These are phyloP conservation scores for Charaxes varanes DNA, from an alignment of 1,140 invertebrate genomes.

Conservation along the genomic window DNA sequence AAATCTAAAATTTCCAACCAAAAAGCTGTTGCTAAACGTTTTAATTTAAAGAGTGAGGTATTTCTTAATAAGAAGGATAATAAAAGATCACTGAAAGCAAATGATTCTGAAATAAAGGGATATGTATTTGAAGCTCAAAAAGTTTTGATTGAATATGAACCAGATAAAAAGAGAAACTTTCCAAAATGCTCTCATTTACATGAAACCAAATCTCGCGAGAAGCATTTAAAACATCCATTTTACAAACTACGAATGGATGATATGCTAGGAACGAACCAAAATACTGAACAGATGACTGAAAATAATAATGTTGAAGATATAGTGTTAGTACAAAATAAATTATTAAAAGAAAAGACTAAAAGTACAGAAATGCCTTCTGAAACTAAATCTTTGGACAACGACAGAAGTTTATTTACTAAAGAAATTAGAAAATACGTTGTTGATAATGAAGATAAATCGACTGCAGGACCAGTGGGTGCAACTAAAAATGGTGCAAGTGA, in stretches of 20 bases:
- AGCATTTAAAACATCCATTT: constrained; percentile 43
- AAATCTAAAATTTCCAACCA: constrained; percentile 5
- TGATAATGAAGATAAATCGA: constrained; percentile 4
- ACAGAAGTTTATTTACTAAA: too few species aligned
- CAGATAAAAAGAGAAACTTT: constrained; percentile 25
- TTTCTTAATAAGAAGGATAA: constrained; percentile 5
- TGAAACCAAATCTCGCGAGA: constrained; percentile 34
- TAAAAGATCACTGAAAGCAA: constrained; percentile 13
- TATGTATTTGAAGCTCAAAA: constrained; percentile 40
- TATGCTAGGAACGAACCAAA: constrained; percentile 21
- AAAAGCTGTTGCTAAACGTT: constrained; percentile 2
- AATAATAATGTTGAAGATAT: neutral
- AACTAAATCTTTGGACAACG: neutral
- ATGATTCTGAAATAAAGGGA: constrained; percentile 9
- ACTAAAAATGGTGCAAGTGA: neutral
- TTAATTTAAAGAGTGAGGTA: neutral
- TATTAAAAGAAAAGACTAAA: too few species aligned
- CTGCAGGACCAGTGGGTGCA: neutral
- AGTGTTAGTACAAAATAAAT: too few species aligned
- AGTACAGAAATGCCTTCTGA: neutral
- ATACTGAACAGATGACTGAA: neutral
- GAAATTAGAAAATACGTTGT: neutral
- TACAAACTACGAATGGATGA: constrained; percentile 45
- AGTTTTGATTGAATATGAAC: constrained; percentile 28
- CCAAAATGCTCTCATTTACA: constrained; percentile 43